Base-by-base conservation (phyloP, 2,888 invertebrate species). In the Globia sparganii region DNA sequence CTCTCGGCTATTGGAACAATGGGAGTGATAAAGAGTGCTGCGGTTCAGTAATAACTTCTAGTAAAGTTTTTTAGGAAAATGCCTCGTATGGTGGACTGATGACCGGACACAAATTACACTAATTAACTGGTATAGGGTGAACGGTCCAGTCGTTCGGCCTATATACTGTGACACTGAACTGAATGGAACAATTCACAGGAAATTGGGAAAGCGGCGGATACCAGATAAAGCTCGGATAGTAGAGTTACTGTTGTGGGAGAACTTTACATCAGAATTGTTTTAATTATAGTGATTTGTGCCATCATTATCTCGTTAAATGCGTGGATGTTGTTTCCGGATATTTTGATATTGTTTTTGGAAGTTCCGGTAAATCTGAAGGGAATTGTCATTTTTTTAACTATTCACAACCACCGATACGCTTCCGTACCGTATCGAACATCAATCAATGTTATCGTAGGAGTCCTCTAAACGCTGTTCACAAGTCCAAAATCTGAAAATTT, bases 91-190 rank as follows among this genome's bases (percentile, higher is more conserved):
- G 87, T 82, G 79, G 82, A 90, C 92, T 90, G 86, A 87, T 81
- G 79, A 83, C 90, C 92, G 94, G 94, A 94, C 89, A 90, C 80
- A 87, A 92, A 93, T 94, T 91, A 93, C 90, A 90, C 91, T 93
- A 94, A 94, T 94, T 94, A 94, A 88, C 84, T 77, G 72, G 9
- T 46, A 61, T 87, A 85, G 89, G 88, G 90, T 84, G 83, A 86
- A 89, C 88, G 91, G 84, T 91, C 80, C 87, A 88, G 78, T 90
- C 88, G 86, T 77, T 87, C n/a, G 68, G 72, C 83, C 78, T 77
- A 71, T 81, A 80, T n/a, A 56, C 53, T 68, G 85, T 86, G 86
- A 83, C 81, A 84, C 81, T 68, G 77, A 79, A 83, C 82, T 81
- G 66, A 78, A 88, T 86, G 87, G 86, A 86, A 90, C 87, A 90